These are phyloP conservation scores for Argyresthia goedartella DNA, from an alignment of 2,888 invertebrate genomes.

Conservation along the genomic window DNA sequence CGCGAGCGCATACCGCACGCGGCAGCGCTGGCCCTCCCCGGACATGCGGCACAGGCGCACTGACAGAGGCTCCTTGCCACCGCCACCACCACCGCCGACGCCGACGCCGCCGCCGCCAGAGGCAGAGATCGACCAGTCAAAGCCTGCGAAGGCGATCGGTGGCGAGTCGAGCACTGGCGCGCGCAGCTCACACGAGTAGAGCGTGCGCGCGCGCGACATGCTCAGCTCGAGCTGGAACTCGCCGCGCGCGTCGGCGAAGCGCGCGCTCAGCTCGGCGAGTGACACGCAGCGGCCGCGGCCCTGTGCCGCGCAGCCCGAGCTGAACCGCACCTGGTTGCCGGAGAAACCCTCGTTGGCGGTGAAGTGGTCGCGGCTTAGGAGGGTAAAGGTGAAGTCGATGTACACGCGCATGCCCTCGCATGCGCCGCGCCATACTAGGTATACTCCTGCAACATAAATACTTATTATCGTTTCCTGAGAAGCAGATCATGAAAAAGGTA, in stretches of 20 bases:
- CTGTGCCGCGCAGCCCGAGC: conserved; percentile 78
- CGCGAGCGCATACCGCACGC: conserved; percentile 78
- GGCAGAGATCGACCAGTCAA: conserved; percentile 83
- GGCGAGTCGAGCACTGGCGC: conserved; percentile 69
- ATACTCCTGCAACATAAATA: conserved; percentile 73
- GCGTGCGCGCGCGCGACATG: conserved; percentile 80
- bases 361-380: conserved; percentile 85
- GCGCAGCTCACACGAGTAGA: conserved; percentile 80
- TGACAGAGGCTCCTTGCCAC: too few species aligned
- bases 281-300: conserved; percentile 81
- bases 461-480: too few species aligned
- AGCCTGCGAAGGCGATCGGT: conserved; percentile 82
- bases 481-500: neutral
- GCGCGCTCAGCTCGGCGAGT: conserved; percentile 76
- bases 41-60: conserved; percentile 79
- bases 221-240: conserved; percentile 85
- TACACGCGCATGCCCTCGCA: conserved; percentile 82
- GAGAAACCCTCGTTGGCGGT: conserved; percentile 85
- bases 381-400: conserved; percentile 85
- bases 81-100: too few species aligned
- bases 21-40: conserved; percentile 85
- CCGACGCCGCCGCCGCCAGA: conserved; percentile 71
- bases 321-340: conserved; percentile 80
- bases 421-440: conserved; percentile 82
- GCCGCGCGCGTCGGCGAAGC: conserved; percentile 84